Base-by-base conservation (phyloP, 2,888 invertebrate species). In the Melanotus villosus region DNA sequence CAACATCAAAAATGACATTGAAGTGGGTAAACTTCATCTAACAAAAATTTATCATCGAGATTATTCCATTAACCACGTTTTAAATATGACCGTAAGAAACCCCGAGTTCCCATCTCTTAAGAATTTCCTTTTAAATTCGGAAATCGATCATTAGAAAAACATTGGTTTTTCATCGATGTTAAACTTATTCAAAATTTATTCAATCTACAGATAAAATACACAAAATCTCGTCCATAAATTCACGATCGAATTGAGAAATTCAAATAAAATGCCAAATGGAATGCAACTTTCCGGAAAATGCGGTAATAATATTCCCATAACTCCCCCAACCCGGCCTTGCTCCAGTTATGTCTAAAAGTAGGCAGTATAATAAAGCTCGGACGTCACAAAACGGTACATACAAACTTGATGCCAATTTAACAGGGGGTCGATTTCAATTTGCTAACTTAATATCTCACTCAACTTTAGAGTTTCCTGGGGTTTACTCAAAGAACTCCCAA, bases 261-360 rank as follows among this genome's bases (percentile, higher is more conserved):
- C 36, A 56, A 56, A 56, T 56, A 56, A 36, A 56, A 56, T 36
- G n/a, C 16, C 32, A 16, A 52, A 52, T 52, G 32, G 32, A 52
- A 36, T 56, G 19, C 18, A 56, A 36, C 36, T 34, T 56, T n/a
- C 36, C 34, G 56, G 36, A 56, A 56, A 56, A 56, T 56, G 56
- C 21, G 34, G 18, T 32, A 52, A 56, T 56, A 56, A 56, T 56
- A 34, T 56, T 56, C 56, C 34, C 36, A 34, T 56, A 56, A 56
- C 56, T 34, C 21, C 36, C 26, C 12, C 26, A 1, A 19, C 18
- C 34, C 18, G 56, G 18, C 56, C 56, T 56, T 56, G 56, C 19
- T 21, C 56, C 32, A 56, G 34, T 36, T 34, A 34, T 32, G 52
- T 12, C 26, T 16, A 52, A 52, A 30, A 19, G 32, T 16, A 16